These are phyloP conservation scores for Oncorhynchus nerka DNA, from an alignment of 2,113 vertebrate species.

Conservation along the genomic window DNA sequence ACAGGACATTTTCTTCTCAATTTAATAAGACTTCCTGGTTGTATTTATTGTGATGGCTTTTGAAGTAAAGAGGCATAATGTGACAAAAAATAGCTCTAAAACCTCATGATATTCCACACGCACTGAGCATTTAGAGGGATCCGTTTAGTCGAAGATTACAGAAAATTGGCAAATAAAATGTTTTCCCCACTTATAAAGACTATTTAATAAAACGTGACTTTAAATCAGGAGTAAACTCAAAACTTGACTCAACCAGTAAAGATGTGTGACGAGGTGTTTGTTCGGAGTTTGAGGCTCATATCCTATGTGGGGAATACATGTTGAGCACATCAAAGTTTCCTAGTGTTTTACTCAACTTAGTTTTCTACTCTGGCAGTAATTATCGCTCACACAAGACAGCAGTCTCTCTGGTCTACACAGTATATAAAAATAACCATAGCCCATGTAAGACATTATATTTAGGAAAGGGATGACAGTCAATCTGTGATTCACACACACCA, in stretches of 20 bases:
- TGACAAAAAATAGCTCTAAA: constrained; percentile 90
- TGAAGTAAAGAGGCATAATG: constrained; percentile 93
- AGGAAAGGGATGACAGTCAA: background rate
- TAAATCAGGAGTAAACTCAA: constrained; percentile 61
- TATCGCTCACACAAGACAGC: background rate
- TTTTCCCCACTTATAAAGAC: constrained; percentile 61
- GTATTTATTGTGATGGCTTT: constrained; percentile 91
- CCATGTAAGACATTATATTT: background rate
- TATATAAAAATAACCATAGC: background rate
- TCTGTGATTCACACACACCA: background rate
- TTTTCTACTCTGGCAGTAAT: background rate
- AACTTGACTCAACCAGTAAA: constrained; percentile 24
- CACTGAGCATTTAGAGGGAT: constrained; percentile 48
- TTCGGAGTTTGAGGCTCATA: background rate
- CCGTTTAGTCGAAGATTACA: constrained; percentile 54
- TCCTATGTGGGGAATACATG: background rate
- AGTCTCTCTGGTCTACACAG: background rate
- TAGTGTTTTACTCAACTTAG: too few species aligned
- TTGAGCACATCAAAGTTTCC: too few species aligned
- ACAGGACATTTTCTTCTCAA: constrained; percentile 83
- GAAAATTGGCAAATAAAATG: constrained; percentile 61
- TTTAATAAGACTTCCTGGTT: constrained; percentile 86
- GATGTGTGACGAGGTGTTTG: background rate
- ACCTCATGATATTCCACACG: constrained; percentile 76
- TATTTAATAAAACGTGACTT: constrained; percentile 60